Percentiles rank a stretch among this genome's conserved stretches.
Evolutionary conservation across 2,888 invertebrate genomes (phyloP).

Genomic region (Augochlorella aurata): DNA sequence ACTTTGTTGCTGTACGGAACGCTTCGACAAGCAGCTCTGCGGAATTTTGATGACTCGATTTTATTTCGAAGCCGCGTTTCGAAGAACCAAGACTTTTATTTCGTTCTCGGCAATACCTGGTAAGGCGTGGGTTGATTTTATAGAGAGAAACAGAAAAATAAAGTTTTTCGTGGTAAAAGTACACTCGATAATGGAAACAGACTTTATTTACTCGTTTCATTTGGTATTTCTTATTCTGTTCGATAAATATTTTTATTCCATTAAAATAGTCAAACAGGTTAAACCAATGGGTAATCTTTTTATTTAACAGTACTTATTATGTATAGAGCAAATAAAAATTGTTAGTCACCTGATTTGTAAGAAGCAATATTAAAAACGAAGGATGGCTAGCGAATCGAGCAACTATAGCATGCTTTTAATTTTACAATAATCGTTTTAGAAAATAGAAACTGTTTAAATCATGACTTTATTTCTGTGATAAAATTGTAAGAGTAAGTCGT

Average conservation of each 20-base stretch:
- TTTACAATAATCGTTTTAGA: too few relatives aligned
- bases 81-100: background rate
- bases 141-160: background rate
- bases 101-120: background rate
- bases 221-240: too few relatives aligned
- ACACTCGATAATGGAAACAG: background rate
- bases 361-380: too few relatives aligned
- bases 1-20: background rate
- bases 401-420: too few relatives aligned
- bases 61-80: background rate
- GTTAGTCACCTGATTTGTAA: too few relatives aligned
- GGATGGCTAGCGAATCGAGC: too few relatives aligned
- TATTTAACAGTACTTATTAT: too few relatives aligned
- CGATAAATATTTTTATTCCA: too few relatives aligned
- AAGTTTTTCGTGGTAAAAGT: background rate
- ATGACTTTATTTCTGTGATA: background rate
- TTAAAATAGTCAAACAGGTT: too few relatives aligned
- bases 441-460: too few relatives aligned
- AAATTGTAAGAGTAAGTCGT: background rate
- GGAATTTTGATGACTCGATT: background rate
- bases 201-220: background rate
- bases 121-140: background rate
- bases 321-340: too few relatives aligned
- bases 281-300: too few relatives aligned
- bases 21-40: background rate